Evolutionary conservation across 1,140 invertebrate genomes (phyloP).

Genomic region (Camponotus vicinus): DNA sequence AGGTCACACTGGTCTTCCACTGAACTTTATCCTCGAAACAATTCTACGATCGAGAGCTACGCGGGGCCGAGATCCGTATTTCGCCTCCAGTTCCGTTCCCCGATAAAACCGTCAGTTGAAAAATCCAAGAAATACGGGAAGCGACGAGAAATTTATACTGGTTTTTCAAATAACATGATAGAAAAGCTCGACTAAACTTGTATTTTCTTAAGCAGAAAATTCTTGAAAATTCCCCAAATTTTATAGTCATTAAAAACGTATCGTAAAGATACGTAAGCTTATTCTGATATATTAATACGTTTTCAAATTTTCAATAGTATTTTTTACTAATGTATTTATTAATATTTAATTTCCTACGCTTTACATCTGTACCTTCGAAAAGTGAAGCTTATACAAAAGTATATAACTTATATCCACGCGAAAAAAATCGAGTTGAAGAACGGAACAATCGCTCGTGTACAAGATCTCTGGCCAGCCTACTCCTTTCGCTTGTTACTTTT

Average conservation of each 20-base stretch:
- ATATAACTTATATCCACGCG: too few species aligned
- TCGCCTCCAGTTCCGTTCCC: constrained; percentile 26
- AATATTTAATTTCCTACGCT: not conserved
- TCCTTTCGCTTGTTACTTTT: not conserved
- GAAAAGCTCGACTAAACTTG: constrained; percentile 26
- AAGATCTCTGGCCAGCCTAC: constrained; percentile 1
- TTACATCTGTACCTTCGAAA: not conserved
- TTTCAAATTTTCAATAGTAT: not conserved
- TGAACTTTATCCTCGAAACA: constrained; percentile 66
- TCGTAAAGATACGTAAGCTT: not conserved
- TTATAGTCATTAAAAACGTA: not conserved
- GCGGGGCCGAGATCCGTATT: constrained; percentile 16
- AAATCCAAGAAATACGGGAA: constrained; percentile 53
- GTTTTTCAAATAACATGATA: not conserved
- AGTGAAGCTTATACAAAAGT: constrained; percentile 4
- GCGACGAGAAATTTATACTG: constrained; percentile 27
- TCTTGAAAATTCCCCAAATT: not conserved
- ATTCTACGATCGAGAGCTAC: constrained; percentile 48
- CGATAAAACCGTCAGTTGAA: constrained; percentile 48
- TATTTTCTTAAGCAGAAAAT: constrained; percentile 19
- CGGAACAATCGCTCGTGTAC: constrained; percentile 25
- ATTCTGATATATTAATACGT: not conserved
- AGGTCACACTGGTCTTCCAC: constrained; percentile 32
- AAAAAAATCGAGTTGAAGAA: constrained; percentile 18
- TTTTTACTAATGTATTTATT: not conserved